These are phyloP conservation scores for Ginglymostoma cirratum DNA, from an alignment of 2,113 vertebrate species.

Conservation along the genomic window DNA sequence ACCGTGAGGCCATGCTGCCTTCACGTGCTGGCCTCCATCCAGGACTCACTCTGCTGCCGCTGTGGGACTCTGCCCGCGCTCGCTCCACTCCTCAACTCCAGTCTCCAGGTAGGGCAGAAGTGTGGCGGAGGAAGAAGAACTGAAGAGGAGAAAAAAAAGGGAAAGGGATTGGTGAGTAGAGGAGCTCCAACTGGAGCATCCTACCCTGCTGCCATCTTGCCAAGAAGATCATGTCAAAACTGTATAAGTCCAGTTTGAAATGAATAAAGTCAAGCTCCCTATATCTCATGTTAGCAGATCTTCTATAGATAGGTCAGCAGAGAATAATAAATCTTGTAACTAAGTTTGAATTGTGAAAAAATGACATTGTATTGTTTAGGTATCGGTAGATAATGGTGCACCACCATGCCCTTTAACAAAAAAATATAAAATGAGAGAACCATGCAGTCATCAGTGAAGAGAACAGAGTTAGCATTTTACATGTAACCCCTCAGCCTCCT, in stretches of 20 bases:
- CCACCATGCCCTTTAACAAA: background rate
- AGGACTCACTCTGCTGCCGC: too few species aligned
- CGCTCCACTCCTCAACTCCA: too few species aligned
- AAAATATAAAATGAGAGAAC: background rate
- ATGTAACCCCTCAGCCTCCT: background rate
- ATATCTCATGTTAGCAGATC: background rate
- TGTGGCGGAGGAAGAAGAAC: too few species aligned
- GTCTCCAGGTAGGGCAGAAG: too few species aligned
- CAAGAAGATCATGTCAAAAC: background rate
- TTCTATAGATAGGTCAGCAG: background rate
- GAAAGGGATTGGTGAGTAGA: too few species aligned
- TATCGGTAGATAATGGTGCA: background rate
- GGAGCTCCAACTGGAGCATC: too few species aligned
- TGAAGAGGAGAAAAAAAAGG: too few species aligned
- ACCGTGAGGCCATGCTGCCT: too few species aligned
- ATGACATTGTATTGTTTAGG: background rate
- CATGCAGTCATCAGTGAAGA: background rate
- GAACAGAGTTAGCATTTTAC: background rate
- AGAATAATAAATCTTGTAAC: background rate
- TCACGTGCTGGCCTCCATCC: too few species aligned
- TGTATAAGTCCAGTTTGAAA: background rate
- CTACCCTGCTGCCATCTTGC: too few species aligned
- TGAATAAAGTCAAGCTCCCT: background rate
- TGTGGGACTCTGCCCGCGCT: too few species aligned
- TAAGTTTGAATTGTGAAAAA: background rate